Percentiles rank a stretch among this genome's conserved stretches.
These are phyloP conservation scores for Ascaphus truei DNA, from an alignment of 2,113 vertebrate species.

Conservation along the genomic window DNA sequence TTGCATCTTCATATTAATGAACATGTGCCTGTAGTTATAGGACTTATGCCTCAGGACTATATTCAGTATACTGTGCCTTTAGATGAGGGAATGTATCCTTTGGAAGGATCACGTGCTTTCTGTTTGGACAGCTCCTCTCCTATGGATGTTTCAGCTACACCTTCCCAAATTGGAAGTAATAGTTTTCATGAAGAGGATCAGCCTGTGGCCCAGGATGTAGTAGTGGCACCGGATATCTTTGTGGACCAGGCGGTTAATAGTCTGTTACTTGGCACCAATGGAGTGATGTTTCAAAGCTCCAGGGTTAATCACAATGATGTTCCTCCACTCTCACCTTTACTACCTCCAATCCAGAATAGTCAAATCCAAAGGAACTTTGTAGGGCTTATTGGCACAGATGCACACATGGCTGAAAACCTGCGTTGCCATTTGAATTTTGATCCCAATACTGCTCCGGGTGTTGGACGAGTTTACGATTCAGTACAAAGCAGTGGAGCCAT, in stretches of 20 bases:
- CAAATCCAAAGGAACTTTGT: conserved; percentile 84
- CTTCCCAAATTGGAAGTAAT: conserved; percentile 66
- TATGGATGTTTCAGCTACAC: conserved; percentile 82
- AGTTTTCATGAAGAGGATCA: conserved; percentile 73
- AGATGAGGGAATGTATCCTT: conserved; percentile 92
- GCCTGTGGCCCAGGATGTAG: conserved; percentile 73
- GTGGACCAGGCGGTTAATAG: conserved; percentile 82
- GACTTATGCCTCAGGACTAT: conserved; percentile 95
- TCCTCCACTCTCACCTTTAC: conserved; percentile 86
- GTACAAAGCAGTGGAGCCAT: conserved; percentile 91
- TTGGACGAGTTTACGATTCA: conserved; percentile 90
- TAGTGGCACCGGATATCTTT: conserved; percentile 78
- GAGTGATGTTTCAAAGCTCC: conserved; percentile 81
- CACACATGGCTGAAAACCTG: conserved; percentile 80
- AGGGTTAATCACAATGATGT: conserved; percentile 61
- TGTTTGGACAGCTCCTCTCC: conserved; percentile 87
- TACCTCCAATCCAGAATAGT: conserved; percentile 80
- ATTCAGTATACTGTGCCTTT: conserved; percentile 99
- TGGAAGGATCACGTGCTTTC: conserved; percentile 82
- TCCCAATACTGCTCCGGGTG: conserved; percentile 87
- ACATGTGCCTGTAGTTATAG: conserved; percentile 94
- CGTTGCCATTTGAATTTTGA: conserved; percentile 95
- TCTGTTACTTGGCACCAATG: conserved; percentile 78
- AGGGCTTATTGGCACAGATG: conserved; percentile 74
- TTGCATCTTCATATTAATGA: conserved; percentile 88